Conservation (phyloP, 1,140 invertebrate genomes). For the Orchestia grillus region DNA sequence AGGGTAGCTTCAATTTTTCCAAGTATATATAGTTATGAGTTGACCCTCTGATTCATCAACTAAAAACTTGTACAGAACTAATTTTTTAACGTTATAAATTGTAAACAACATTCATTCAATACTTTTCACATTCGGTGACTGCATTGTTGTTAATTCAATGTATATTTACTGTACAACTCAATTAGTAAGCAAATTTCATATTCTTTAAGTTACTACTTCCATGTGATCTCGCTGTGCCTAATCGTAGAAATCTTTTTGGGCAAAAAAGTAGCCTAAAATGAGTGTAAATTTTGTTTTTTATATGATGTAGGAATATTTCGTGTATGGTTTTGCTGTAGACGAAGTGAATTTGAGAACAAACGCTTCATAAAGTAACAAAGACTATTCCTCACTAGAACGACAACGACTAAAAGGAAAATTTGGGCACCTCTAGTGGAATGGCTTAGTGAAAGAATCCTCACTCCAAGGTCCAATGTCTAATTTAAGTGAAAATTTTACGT, state of each 20-base stretch:
- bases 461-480: neutral
- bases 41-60: neutral
- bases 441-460: neutral
- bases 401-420: too few relatives aligned
- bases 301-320: neutral
- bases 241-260: neutral
- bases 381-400: too few relatives aligned
- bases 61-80: neutral
- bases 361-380: too few relatives aligned
- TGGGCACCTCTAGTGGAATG: too few relatives aligned
- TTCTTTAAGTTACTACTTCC: neutral
- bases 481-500: neutral
- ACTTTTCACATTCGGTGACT: neutral
- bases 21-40: neutral
- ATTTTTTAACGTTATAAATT: neutral
- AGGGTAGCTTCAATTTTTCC: neutral
- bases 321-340: neutral
- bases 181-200: neutral
- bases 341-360: neutral
- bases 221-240: neutral
- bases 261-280: too few relatives aligned
- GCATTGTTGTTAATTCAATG: neutral
- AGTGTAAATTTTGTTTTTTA: too few relatives aligned
- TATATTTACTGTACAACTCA: neutral
- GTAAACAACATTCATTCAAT: neutral